phyloP scores from a whole-genome alignment of 2,888 invertebrate species.

The Onchidella celtica region DNA sequence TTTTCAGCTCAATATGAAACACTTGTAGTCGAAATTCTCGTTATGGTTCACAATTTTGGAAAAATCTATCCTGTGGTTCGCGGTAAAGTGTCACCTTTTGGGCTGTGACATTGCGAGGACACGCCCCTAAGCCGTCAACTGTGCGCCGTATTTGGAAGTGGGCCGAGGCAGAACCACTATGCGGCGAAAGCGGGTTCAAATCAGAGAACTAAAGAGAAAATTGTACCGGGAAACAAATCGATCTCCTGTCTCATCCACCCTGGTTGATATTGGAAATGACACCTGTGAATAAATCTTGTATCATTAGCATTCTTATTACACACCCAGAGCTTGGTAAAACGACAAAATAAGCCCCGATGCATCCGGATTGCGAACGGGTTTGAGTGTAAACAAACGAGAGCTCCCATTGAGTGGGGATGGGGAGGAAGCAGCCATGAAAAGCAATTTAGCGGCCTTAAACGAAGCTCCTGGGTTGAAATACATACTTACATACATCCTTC shows the following conservation, averaged over 20 bases:
- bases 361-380: slow-evolving; percentile 45
- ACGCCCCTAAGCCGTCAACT: slow-evolving; percentile 43
- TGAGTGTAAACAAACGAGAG: slow-evolving; percentile 55
- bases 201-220: slow-evolving; percentile 17
- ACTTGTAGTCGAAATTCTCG: slow-evolving; percentile 38
- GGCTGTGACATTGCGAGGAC: slow-evolving; percentile 38
- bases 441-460: background rate
- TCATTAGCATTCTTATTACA: slow-evolving; percentile 36
- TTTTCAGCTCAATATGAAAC: slow-evolving; percentile 17
- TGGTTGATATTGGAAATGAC: slow-evolving; percentile 34
- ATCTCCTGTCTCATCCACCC: slow-evolving; percentile 39
- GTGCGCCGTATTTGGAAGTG: slow-evolving; percentile 45
- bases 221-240: slow-evolving; percentile 28
- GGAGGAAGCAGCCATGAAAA: slow-evolving; percentile 13
- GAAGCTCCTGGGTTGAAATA: slow-evolving; percentile 17
- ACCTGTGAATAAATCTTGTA: slow-evolving; percentile 39
- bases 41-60: slow-evolving; percentile 19
- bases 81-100: slow-evolving; percentile 41
- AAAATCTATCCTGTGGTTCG: slow-evolving; percentile 40
- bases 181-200: slow-evolving; percentile 40
- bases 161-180: slow-evolving; percentile 24
- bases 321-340: slow-evolving; percentile 16
- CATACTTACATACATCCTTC: background rate
- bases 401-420: slow-evolving; percentile 29
- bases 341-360: slow-evolving; percentile 45